Evolutionary conservation across 2,113 vertebrate genomes (phyloP), one percentile per base, ranked within the genome.

Genomic region (Ageneiosus marmoratus): DNA sequence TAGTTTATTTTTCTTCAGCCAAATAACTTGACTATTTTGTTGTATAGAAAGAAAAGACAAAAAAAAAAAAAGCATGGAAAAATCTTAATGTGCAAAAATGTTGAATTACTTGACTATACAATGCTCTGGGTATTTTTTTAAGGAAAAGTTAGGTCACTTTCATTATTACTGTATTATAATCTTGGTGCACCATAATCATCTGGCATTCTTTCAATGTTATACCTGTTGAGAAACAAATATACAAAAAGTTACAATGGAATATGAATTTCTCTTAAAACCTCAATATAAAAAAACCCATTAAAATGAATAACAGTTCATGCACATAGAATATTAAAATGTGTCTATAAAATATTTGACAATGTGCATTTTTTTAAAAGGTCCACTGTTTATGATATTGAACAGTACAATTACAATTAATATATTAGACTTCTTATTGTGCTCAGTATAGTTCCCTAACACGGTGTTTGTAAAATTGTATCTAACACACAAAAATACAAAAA

Each of bases 131-230:
- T n/a, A n/a, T n/a, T 46, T 50, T 60, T 74, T 67, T 77, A 12
- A 16, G 44, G 24, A 67, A 76, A 76, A 65, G 55, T 37, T 86
- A 67, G 24, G 65, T 4, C 41, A 8, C 7, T 37, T 85, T 6
- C 46, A 81, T 89, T 88, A 89, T 89, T 4, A 75, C 1, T 27
- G n/a, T 51, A 50, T 93, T 94, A 99, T 89, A 97, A 94, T 74
- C 98, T 93, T 87, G 98, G 98, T 8, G 98, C 98, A 91, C 98
- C 98, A 0, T 98, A 99, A 91, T 99, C 98, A 90, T 99, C 98
- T 18, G 98, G 97, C 98, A 99, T 99, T 84, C 97, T 91, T 88
- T 99, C 98, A 82, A 99, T 99, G 83, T 99, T 99, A 90, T 97
- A 99, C 90, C 98, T 99, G 89, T 73, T 87, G 56, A 72, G 60